Evolutionary conservation across 2,797 vertebrate species (phyloP), one percentile per base, ranked within the genome.

Genomic region (Meriones psammophilus): DNA sequence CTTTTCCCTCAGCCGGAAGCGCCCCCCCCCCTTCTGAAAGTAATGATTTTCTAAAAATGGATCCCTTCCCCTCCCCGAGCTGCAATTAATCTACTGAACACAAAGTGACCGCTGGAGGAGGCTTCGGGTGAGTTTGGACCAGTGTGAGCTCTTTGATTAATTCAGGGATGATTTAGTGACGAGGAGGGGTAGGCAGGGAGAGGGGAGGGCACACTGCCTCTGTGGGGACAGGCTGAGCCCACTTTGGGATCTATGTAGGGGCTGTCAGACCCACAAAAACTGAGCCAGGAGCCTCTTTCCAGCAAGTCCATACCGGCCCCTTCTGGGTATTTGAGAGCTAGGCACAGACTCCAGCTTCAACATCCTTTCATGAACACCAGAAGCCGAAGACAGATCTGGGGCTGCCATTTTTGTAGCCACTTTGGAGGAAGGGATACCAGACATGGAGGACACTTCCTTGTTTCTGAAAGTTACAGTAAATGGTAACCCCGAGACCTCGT

Each of bases 31-130:
- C 86, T 95, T 96, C 96, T 95, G 94, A 97, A 98, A 98, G 96
- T 95, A 97, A 97, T 95, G 96, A 97, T 98, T 97, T 97, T 98
- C 97, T 97, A 97, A 97, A 98, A 97, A 97, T 97, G 96, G 97
- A 95, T 83, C 97, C 78, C 39, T 56, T 88, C 94, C 97, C 96
- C 95, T 97, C 96, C 96, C 97, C 94, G 91, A 80, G 92, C 96
- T 95, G 93, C 96, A 97, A 98, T 97, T 97, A 98, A 97, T 97
- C 97, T 96, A 90, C 94, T 7, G 73, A 96, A 93, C 91, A 94
- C 94, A 92, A 93, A 98, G 94, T 97, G 96, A 97, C 94, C 84
- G 62, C 97, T 90, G 96, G 95, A 96, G 97, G 92, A 96, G 93
- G 93, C 91, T 97, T 88, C 95, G 74, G 80, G 94, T 95, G 96